Conservation (phyloP, 1,140 invertebrate species). For the Eurytemora carolleeae region DNA sequence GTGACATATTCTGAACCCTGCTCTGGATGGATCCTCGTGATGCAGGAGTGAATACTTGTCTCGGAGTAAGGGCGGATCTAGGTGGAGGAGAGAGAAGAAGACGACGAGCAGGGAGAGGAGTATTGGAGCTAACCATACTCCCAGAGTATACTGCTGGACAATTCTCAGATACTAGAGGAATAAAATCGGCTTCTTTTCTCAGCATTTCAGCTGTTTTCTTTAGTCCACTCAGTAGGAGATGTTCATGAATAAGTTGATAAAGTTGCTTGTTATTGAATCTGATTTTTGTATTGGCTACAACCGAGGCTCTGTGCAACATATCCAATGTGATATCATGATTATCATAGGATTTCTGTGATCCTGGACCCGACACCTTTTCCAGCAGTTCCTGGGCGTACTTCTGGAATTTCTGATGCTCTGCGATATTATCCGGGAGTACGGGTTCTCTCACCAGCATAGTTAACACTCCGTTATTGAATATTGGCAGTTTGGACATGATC, state of each 20-base stretch:
- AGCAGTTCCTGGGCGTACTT: constrained; percentile 79
- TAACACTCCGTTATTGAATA: constrained; percentile 79
- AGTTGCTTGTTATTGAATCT: constrained; percentile 80
- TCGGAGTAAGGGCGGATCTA: background rate
- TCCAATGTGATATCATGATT: constrained; percentile 13
- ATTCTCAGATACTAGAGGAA: constrained; percentile 16
- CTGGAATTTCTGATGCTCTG: constrained; percentile 87
- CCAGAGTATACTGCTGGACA: constrained; percentile 4
- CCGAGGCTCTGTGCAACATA: constrained; percentile 45
- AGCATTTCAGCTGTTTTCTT: constrained; percentile 45
- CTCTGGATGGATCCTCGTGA: background rate
- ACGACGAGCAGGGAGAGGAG: background rate
- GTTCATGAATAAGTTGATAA: constrained; percentile 72
- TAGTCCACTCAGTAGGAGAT: constrained; percentile 56
- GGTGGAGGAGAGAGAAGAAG: background rate
- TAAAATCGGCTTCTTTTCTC: constrained; percentile 50
- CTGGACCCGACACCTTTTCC: constrained; percentile 57
- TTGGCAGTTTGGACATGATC: constrained; percentile 82
- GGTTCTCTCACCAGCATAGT: constrained; percentile 91
- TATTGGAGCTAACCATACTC: background rate
- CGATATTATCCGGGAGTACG: constrained; percentile 76
- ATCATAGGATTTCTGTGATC: background rate
- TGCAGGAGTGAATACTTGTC: background rate
- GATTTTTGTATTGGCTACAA: constrained; percentile 85
- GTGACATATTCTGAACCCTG: constrained; percentile 31